These are phyloP conservation scores for Rhopalosiphum maidis DNA, from an alignment of 1,140 invertebrate species.

Conservation along the genomic window DNA sequence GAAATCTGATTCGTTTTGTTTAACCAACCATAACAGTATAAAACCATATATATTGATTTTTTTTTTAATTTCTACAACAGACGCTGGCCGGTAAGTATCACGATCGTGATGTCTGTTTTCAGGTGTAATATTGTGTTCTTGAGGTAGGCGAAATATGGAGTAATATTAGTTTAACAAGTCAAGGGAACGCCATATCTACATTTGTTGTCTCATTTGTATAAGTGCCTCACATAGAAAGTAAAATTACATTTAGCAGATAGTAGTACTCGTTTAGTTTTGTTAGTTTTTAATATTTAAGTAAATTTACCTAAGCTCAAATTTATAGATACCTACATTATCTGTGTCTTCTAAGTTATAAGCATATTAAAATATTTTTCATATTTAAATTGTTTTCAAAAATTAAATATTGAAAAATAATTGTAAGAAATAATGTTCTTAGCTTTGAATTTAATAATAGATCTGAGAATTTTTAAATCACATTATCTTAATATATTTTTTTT, in stretches of 20 bases:
- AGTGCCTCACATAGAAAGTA: neutral
- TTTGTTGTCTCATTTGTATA: neutral
- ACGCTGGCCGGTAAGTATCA: neutral
- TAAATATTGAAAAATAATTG: too few relatives aligned
- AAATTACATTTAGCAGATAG: neutral
- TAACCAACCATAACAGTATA: neutral
- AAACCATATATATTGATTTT: conserved; percentile 13
- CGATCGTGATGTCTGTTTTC: neutral
- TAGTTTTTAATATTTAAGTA: neutral
- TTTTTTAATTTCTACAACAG: neutral
- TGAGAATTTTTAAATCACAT: too few relatives aligned
- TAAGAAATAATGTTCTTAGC: too few relatives aligned
- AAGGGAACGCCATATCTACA: neutral
- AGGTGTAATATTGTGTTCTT: neutral
- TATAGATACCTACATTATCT: too few relatives aligned
- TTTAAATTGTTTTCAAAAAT: too few relatives aligned
- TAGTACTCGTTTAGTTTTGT: neutral
- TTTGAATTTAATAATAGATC: too few relatives aligned
- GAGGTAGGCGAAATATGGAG: neutral
- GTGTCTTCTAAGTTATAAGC: too few relatives aligned
- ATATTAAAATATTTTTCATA: too few relatives aligned
- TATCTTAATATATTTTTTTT: too few relatives aligned
- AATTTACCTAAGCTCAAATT: neutral
- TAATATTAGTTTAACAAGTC: neutral
- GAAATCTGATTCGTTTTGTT: neutral